Base-by-base conservation (phyloP, 2,113 vertebrate species). In the Tympanuchus pallidicinctus region DNA sequence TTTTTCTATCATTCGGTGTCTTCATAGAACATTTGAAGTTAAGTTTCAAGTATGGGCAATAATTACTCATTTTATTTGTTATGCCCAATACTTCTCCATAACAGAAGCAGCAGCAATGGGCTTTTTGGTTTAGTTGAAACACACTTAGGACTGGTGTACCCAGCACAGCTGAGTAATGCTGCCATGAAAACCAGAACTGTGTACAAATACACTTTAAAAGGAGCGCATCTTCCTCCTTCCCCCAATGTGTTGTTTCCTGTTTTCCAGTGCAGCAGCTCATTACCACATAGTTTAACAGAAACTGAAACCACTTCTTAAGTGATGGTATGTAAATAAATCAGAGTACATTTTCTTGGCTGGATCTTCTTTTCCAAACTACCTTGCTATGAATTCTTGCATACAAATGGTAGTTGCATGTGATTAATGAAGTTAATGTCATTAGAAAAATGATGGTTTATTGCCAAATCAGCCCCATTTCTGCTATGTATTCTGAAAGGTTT, bases 201-300 rank as follows among this genome's bases (percentile, higher is more conserved):
- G 60, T 63, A 70, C 56, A 92, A 88, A 80, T 61, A 50, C 43
- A 60, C 4, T 16, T 59, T 3, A 20, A n/a, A 57, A 20, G 13
- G 30, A 59, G 32, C 10, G 11, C 56, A 57, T 94, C 69, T 82
- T 79, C 59, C 54, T 94, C 57, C 86, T 65, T 28, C 48, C 54
- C 77, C 66, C 47, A 74, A 57, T 2, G 40, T 42, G 60, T 8
- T 93, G 64, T 13, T 93, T 94, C 86, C 92, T 89, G 74, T 79
- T 95, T 96, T 91, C 63, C 89, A 87, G 83, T 42, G 63, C 88
- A 84, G 42, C 90, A 92, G 88, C 80, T 94, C 67, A 1, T 85
- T 89, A 38, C 66, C 56, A 73, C 56, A 21, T 86, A 73, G 78
- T 90, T 89, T 92, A 63, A 59, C 82, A 73, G 36, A 48, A 88